Evolutionary conservation across 1,140 invertebrate species (phyloP).

Genomic region (Leguminivora glycinivorella): DNA sequence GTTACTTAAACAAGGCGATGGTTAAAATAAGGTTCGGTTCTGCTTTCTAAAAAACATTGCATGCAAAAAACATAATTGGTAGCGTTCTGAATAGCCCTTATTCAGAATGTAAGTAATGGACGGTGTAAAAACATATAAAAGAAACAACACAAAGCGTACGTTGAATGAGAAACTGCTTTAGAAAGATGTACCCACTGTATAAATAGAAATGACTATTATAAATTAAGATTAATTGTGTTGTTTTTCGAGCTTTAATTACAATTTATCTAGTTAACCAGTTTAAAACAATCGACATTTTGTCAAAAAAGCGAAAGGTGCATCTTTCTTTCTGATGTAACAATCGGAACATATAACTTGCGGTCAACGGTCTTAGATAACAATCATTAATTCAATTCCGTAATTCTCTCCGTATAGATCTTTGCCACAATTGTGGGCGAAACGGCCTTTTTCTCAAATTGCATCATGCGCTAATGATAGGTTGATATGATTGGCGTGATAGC

Average conservation of each 20-base stretch:
- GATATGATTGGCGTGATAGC: conserved; percentile 21
- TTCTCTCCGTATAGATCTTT: conserved; percentile 36
- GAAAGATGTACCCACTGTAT: not conserved
- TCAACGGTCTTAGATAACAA: conserved; percentile 44
- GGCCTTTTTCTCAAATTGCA: conserved; percentile 28
- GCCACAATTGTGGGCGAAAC: conserved; percentile 32
- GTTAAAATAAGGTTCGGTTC: conserved; percentile 21
- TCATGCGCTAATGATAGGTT: conserved; percentile 31
- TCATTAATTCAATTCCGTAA: conserved; percentile 49
- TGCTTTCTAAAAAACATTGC: not conserved
- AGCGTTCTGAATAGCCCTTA: not conserved
- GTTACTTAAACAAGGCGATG: conserved; percentile 2
- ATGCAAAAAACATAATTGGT: conserved; percentile 21
- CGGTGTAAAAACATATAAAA: not conserved
- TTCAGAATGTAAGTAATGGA: not conserved
- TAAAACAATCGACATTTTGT: conserved; percentile 9
- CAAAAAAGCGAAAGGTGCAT: conserved; percentile 41
- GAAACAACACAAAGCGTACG: not conserved
- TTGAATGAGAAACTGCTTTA: not conserved
- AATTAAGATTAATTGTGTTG: not conserved
- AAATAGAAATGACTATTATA: not conserved
- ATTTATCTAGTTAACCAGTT: not conserved
- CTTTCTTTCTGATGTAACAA: conserved; percentile 47
- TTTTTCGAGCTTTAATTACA: not conserved
- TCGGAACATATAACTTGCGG: conserved; percentile 31